Evolutionary conservation across 53 echinoderm and acorn worm genomes (phyloP).

Genomic region (Echinarachnius parma): DNA sequence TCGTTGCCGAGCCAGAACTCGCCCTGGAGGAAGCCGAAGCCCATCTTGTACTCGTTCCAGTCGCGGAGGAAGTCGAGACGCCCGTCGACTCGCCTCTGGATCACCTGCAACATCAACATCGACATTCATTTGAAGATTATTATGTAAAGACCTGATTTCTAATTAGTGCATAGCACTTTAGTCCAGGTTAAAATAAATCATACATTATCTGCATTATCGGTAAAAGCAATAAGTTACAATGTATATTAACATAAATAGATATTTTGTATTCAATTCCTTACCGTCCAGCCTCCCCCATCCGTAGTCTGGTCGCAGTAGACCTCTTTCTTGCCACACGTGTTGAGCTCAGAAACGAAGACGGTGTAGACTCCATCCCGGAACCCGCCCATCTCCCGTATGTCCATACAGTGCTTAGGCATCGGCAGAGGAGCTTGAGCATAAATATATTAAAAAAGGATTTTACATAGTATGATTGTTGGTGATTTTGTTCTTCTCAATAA

Average conservation of each 20-base stretch:
- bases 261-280: slow-evolving; percentile 57
- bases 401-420: slow-evolving; percentile 75
- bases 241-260: too few relatives aligned
- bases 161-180: too few relatives aligned
- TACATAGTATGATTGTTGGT: too few relatives aligned
- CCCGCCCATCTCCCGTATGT: slow-evolving; percentile 82
- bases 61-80: slow-evolving; percentile 66
- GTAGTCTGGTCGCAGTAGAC: slow-evolving; percentile 81
- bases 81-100: slow-evolving; percentile 80
- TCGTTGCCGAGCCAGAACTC: slow-evolving; percentile 93
- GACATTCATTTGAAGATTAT: background rate
- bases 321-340: slow-evolving; percentile 51
- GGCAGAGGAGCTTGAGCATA: slow-evolving; percentile 33
- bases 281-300: slow-evolving; percentile 92
- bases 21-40: slow-evolving; percentile 74
- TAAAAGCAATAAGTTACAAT: too few relatives aligned
- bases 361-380: slow-evolving; percentile 78
- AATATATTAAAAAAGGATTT: too few relatives aligned
- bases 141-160: too few relatives aligned
- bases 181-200: background rate
- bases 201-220: too few relatives aligned
- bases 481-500: too few relatives aligned
- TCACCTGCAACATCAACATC: slow-evolving; percentile 44
- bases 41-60: slow-evolving; percentile 73
- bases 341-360: slow-evolving; percentile 57